Conservation (phyloP, 2,888 invertebrate genomes). For the Loripinus fragilis region DNA sequence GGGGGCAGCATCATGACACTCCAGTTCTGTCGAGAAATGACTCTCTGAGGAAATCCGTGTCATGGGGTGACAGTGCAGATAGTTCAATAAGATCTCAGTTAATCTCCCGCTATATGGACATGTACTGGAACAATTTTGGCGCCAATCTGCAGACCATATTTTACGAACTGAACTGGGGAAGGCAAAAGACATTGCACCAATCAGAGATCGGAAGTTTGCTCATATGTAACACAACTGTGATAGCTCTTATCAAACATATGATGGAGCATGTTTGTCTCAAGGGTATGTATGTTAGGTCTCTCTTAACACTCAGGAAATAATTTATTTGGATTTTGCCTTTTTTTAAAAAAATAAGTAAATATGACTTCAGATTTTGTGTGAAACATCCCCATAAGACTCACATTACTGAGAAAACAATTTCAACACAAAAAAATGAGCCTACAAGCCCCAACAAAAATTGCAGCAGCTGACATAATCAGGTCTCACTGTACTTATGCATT, state of each 20-base stretch:
- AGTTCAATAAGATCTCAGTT: conserved; percentile 76
- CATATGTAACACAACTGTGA: conserved; percentile 72
- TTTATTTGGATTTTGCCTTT: too few species aligned
- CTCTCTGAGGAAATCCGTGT: conserved; percentile 80
- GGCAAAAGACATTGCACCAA: conserved; percentile 64
- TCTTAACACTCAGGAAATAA: too few species aligned
- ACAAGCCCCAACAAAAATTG: too few species aligned
- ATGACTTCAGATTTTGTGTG: too few species aligned
- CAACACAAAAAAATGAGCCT: too few species aligned
- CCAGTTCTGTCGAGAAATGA: conserved; percentile 76
- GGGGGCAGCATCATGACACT: conserved; percentile 64
- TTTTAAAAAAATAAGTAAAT: too few species aligned
- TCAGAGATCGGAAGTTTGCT: conserved; percentile 76
- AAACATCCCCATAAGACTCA: too few species aligned
- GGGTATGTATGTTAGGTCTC: conserved; percentile 76
- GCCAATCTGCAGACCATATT: conserved; percentile 76
- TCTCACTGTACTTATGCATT: too few species aligned
- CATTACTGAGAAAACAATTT: too few species aligned
- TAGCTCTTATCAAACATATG: conserved; percentile 78
- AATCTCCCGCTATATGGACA: conserved; percentile 76
- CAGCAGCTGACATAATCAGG: too few species aligned
- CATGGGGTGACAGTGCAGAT: conserved; percentile 82
- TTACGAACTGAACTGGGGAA: conserved; percentile 76
- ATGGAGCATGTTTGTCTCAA: conserved; percentile 80
- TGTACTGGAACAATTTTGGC: conserved; percentile 79